Evolutionary conservation across 2,797 vertebrate species (phyloP).

Genomic region (Manis crassicaudata): DNA sequence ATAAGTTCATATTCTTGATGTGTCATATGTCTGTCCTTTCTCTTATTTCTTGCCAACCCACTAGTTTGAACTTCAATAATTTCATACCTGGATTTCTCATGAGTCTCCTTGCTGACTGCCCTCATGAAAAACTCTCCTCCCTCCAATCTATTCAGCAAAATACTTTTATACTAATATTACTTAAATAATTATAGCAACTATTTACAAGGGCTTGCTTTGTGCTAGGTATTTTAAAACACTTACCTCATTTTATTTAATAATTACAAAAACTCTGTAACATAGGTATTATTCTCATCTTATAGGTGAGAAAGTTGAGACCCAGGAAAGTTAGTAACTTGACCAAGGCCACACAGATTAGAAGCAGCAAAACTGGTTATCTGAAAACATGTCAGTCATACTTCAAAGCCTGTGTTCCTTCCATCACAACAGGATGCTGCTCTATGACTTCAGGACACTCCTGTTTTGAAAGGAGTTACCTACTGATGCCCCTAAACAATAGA

Average conservation of each 20-base stretch:
- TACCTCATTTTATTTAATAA: slow-evolving; percentile 15
- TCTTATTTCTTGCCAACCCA: background rate
- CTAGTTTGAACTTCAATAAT: background rate
- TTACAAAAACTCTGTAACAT: slow-evolving; percentile 8
- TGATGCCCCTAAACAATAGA: background rate
- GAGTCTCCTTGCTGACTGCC: background rate
- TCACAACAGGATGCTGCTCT: background rate
- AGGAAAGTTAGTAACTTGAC: background rate
- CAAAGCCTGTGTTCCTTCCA: background rate
- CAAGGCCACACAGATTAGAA: slow-evolving; percentile 25
- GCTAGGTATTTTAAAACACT: background rate
- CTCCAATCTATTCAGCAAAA: background rate
- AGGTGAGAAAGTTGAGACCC: slow-evolving; percentile 7
- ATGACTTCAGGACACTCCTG: background rate
- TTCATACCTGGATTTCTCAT: background rate
- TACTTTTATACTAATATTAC: background rate
- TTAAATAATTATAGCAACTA: background rate
- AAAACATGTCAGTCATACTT: slow-evolving; percentile 18
- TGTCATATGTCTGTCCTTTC: background rate
- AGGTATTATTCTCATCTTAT: slow-evolving; percentile 15
- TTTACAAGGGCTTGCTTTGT: background rate
- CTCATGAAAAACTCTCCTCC: background rate
- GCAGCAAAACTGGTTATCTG: background rate
- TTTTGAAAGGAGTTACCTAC: background rate
- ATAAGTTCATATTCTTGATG: background rate